Percentiles rank a stretch among this genome's conserved stretches.
phyloP scores from a whole-genome alignment of 2,888 invertebrate species.

The Eugnorisma glareosa region DNA sequence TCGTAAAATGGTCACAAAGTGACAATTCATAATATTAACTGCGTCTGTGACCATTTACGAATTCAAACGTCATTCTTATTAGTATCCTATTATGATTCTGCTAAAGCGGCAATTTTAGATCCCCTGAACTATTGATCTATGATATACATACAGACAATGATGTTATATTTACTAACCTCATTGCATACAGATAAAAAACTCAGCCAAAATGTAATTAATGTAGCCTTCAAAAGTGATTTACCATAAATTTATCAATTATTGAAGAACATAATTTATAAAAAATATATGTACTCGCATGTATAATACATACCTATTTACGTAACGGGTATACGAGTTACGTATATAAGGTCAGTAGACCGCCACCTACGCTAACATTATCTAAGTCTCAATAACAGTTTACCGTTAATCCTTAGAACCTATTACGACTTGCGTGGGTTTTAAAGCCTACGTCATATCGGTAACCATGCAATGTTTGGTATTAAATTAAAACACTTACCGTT shows the following conservation, averaged over 20 bases:
- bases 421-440: constrained; percentile 15
- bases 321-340: not conserved
- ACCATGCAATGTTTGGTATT: not conserved
- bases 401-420: constrained; percentile 26
- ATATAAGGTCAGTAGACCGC: constrained; percentile 20
- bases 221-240: not conserved
- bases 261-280: not conserved
- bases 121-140: not conserved
- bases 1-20: too few relatives aligned
- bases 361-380: constrained; percentile 20
- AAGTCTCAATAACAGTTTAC: constrained; percentile 27
- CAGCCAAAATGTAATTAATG: not conserved
- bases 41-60: too few relatives aligned
- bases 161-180: too few relatives aligned
- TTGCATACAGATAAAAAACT: not conserved
- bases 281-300: not conserved
- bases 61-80: too few relatives aligned
- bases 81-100: too few relatives aligned
- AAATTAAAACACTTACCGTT: not conserved
- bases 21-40: too few relatives aligned
- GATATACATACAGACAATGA: not conserved
- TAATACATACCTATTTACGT: not conserved
- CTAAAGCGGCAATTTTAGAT: too few relatives aligned
- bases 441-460: constrained; percentile 10
- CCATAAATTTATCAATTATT: not conserved